A percentile compares a stretch with the other conserved stretches of the same genome.
phyloP scores from a whole-genome alignment of 2,113 vertebrate species.

The Ptychochromis oligacanthus region DNA sequence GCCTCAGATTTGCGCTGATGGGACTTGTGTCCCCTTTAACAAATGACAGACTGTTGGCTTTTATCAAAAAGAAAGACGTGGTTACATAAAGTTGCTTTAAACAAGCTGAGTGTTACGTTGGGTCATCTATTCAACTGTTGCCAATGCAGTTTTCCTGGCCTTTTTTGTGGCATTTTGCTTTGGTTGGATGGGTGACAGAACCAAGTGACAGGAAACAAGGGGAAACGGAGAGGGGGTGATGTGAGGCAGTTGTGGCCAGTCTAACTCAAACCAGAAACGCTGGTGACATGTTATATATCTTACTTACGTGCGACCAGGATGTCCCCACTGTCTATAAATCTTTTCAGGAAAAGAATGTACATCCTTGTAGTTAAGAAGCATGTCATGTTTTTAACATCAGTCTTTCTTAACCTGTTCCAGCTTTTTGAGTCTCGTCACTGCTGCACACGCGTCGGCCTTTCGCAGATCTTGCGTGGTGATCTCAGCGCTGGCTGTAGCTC shows the following conservation, averaged over 20 bases:
- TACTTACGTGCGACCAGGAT: not conserved
- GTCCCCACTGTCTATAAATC: not conserved
- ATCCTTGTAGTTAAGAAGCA: not conserved
- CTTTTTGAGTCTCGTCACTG: not conserved
- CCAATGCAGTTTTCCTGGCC: not conserved
- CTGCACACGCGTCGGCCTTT: conserved; percentile 5
- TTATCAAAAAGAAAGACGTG: conserved; percentile 5
- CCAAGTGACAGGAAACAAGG: conserved; percentile 24
- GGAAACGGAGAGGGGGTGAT: not conserved
- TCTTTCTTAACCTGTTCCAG: not conserved
- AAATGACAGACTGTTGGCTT: not conserved
- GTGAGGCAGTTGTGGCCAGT: not conserved
- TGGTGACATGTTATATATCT: not conserved
- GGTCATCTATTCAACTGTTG: conserved; percentile 28
- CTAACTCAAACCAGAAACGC: conserved; percentile 10
- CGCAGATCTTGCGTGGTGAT: conserved; percentile 51
- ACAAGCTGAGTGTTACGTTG: not conserved
- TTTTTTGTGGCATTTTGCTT: conserved; percentile 4
- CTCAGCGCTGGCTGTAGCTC: conserved; percentile 59
- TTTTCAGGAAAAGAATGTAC: conserved; percentile 18
- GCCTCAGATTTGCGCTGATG: not conserved
- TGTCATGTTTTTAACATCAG: not conserved
- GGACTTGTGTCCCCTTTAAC: not conserved
- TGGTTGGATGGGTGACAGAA: conserved; percentile 25
- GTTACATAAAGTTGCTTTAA: conserved; percentile 18